These are phyloP conservation scores for Trachelus stipa DNA, from an alignment of 2,888 invertebrate species.

Conservation along the genomic window DNA sequence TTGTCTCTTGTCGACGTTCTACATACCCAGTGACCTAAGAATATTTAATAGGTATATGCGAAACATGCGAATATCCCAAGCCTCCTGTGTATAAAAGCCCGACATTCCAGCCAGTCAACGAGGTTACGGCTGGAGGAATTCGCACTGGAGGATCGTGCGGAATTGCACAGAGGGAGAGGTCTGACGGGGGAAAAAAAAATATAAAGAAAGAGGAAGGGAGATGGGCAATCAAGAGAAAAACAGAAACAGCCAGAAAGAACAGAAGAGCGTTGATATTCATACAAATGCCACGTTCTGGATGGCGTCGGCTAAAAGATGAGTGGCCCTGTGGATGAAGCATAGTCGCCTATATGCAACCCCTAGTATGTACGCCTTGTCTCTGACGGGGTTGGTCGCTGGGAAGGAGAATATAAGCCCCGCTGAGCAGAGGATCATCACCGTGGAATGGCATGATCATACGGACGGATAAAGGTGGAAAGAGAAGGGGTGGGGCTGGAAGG, in stretches of 20 bases:
- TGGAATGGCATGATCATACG: constrained; percentile 56
- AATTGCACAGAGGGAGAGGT: background rate
- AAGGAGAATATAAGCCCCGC: constrained; percentile 38
- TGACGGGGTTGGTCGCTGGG: constrained; percentile 23
- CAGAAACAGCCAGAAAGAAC: constrained; percentile 22
- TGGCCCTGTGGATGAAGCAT: background rate
- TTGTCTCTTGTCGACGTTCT: background rate
- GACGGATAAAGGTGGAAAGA: constrained; percentile 38
- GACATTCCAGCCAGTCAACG: background rate
- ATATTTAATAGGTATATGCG: background rate
- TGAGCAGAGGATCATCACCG: constrained; percentile 55
- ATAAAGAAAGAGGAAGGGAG: constrained; percentile 8
- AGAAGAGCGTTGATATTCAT: constrained; percentile 24
- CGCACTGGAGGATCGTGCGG: background rate
- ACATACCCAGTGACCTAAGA: background rate
- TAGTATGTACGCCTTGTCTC: constrained; percentile 28
- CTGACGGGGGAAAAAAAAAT: background rate
- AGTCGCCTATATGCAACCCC: background rate
- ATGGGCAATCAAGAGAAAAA: constrained; percentile 7
- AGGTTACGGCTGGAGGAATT: background rate
- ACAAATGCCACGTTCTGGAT: background rate
- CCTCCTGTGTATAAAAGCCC: background rate
- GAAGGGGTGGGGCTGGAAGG: constrained; percentile 19
- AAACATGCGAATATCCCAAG: background rate
- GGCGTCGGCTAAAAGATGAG: background rate